Conservation (phyloP, 2,888 invertebrate species). For the Nemoura dubitans region DNA sequence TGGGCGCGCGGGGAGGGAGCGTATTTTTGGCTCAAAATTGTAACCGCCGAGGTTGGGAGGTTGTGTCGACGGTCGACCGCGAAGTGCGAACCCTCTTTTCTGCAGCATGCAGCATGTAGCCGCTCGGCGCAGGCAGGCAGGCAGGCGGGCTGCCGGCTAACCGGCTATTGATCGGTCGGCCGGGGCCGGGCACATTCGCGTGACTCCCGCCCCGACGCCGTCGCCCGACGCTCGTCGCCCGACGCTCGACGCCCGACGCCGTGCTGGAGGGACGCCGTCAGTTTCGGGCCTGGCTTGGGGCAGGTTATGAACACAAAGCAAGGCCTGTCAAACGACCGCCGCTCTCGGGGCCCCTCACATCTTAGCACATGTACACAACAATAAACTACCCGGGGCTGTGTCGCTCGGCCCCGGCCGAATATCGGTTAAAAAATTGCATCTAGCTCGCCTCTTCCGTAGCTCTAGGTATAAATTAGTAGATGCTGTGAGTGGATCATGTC, state of each 20-base stretch:
- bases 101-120: neutral
- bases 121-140: neutral
- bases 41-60: neutral
- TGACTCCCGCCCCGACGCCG: neutral
- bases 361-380: neutral
- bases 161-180: conserved; percentile 25
- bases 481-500: neutral
- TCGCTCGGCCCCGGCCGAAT: too few relatives aligned
- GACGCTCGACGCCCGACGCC: neutral
- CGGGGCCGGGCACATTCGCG: neutral
- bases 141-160: neutral
- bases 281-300: conserved; percentile 13
- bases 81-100: neutral
- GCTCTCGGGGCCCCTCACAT: neutral
- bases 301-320: conserved; percentile 19
- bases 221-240: neutral
- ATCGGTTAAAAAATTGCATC: neutral
- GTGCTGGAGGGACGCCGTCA: neutral
- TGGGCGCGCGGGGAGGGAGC: neutral
- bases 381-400: neutral
- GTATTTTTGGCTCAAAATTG: neutral
- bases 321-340: neutral
- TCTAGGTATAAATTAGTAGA: neutral
- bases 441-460: neutral
- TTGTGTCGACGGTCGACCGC: neutral